Evolutionary conservation across 2,888 invertebrate species (phyloP).

Genomic region (Lepidochrysops patricia): DNA sequence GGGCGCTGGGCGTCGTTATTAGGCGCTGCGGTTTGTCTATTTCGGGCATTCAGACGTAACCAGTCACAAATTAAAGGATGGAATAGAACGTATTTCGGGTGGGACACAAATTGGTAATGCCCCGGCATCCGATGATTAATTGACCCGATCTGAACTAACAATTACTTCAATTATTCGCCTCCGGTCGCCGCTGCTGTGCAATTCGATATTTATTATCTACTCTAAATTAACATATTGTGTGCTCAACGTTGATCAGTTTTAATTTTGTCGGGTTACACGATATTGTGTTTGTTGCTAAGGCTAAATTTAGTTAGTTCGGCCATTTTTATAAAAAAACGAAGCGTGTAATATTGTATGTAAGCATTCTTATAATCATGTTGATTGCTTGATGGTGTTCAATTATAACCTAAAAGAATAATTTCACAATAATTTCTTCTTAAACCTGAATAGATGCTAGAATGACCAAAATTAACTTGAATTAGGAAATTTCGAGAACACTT

Average conservation of each 20-base stretch:
- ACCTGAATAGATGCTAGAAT: background rate
- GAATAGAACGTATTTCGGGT: slow-evolving; percentile 38
- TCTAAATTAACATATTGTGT: slow-evolving; percentile 28
- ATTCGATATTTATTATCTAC: slow-evolving; percentile 32
- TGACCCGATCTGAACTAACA: slow-evolving; percentile 66
- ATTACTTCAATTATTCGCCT: slow-evolving; percentile 71
- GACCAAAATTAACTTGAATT: background rate
- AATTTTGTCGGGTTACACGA: background rate
- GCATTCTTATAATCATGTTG: too few relatives aligned
- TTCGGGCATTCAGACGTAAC: background rate
- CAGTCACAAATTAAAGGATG: slow-evolving; percentile 19
- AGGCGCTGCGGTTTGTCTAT: background rate
- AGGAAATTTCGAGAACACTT: background rate
- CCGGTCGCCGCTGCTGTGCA: slow-evolving; percentile 46
- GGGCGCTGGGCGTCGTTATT: background rate
- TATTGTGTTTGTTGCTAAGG: too few relatives aligned
- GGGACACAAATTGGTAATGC: slow-evolving; percentile 54
- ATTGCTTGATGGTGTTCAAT: too few relatives aligned
- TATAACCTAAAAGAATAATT: too few relatives aligned
- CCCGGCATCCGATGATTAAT: slow-evolving; percentile 62
- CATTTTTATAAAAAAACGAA: too few relatives aligned
- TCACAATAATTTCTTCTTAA: background rate
- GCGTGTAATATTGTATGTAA: too few relatives aligned
- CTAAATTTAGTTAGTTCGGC: too few relatives aligned
- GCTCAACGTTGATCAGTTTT: background rate